Conservation (phyloP, 1,140 invertebrate genomes). For the Thaumatotibia leucotreta region DNA sequence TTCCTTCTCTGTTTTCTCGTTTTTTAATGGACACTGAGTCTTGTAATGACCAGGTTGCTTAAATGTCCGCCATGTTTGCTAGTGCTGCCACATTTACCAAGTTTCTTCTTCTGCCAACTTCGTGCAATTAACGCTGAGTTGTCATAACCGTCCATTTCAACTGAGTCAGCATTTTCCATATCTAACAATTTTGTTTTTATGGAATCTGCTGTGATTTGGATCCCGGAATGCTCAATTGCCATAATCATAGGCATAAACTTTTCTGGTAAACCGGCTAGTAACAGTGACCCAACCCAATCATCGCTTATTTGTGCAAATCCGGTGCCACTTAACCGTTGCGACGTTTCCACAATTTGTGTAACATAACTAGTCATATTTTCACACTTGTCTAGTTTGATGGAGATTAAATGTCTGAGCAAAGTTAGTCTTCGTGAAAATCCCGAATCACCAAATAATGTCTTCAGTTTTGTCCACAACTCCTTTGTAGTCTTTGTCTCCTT, state of each 20-base stretch:
- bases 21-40: conserved; percentile 22
- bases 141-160: conserved; percentile 16
- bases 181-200: conserved; percentile 50
- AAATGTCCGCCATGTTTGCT: conserved; percentile 6
- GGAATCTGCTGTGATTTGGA: conserved; percentile 36
- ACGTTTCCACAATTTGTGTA: conserved; percentile 29
- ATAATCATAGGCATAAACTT: conserved; percentile 57
- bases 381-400: conserved; percentile 28
- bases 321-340: conserved; percentile 30
- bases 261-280: conserved; percentile 50
- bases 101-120: conserved; percentile 16
- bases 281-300: conserved; percentile 45
- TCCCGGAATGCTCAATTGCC: conserved; percentile 44
- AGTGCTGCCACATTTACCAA: conserved; percentile 5
- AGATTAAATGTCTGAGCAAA: conserved; percentile 31
- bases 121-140: conserved; percentile 19
- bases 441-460: conserved; percentile 31
- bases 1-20: conserved; percentile 17
- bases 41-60: conserved; percentile 14
- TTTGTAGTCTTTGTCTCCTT: conserved; percentile 30
- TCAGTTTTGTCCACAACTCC: conserved; percentile 32
- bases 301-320: conserved; percentile 29
- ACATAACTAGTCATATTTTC: conserved; percentile 33
- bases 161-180: conserved; percentile 19
- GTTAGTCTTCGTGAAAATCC: conserved; percentile 33